Evolutionary conservation across 2,113 vertebrate genomes (phyloP).

Genomic region (Pongo abelii): DNA sequence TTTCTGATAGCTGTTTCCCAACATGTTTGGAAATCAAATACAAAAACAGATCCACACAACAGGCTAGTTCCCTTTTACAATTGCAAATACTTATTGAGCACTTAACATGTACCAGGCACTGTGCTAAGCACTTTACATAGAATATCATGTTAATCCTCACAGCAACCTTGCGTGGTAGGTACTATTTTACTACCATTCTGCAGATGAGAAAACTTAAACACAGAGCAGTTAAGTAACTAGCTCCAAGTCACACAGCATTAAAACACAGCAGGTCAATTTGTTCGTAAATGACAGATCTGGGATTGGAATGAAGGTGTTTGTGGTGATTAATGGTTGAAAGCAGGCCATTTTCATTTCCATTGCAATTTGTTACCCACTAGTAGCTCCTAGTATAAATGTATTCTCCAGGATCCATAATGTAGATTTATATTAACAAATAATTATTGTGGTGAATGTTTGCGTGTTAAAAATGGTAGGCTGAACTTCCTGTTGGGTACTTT

Average conservation of each 20-base stretch:
- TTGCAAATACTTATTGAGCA: background rate
- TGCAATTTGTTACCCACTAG: background rate
- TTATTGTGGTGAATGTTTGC: constrained; percentile 42
- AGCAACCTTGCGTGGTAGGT: background rate
- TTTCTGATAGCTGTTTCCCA: constrained; percentile 25
- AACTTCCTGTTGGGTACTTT: constrained; percentile 31
- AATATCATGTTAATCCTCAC: constrained; percentile 2
- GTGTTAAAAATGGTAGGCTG: constrained; percentile 31
- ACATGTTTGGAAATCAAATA: constrained; percentile 20
- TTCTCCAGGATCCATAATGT: background rate
- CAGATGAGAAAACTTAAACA: background rate
- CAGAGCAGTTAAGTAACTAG: constrained; percentile 20
- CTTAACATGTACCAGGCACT: background rate
- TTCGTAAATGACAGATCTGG: background rate
- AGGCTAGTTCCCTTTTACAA: background rate
- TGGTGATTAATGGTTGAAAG: background rate
- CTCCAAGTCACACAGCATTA: constrained; percentile 13
- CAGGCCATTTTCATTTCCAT: background rate
- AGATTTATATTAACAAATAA: constrained; percentile 33
- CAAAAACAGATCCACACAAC: background rate
- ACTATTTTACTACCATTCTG: constrained; percentile 15
- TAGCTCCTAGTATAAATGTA: background rate
- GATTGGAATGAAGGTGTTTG: background rate
- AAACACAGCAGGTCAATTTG: background rate
- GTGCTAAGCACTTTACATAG: background rate